phyloP scores from a whole-genome alignment of 2,888 invertebrate genomes.

The Gastracanthus pulcherrimus region DNA sequence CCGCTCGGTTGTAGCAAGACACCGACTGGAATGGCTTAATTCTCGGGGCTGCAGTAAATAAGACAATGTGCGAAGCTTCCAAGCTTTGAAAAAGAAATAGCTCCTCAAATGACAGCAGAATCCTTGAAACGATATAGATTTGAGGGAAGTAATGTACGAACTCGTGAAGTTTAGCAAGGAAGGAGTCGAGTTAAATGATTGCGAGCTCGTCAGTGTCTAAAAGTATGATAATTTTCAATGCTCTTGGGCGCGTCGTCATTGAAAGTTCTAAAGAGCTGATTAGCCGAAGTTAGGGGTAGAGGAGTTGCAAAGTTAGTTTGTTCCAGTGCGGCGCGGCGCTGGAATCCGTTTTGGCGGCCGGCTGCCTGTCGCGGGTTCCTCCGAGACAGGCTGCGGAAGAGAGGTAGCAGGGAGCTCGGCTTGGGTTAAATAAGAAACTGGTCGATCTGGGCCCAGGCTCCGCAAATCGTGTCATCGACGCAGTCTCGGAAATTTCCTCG shows the following conservation, averaged over 20 bases:
- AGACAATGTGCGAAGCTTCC: not conserved
- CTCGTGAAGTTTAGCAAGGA: too few relatives aligned
- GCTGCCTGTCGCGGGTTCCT: not conserved
- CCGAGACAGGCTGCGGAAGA: not conserved
- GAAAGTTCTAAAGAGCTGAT: too few relatives aligned
- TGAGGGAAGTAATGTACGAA: too few relatives aligned
- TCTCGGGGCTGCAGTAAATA: not conserved
- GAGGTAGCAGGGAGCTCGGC: not conserved
- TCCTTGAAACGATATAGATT: not conserved
- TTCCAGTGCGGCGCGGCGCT: not conserved
- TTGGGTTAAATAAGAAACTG: too few relatives aligned
- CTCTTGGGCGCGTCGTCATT: too few relatives aligned
- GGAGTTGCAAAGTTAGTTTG: too few relatives aligned
- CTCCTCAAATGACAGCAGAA: not conserved
- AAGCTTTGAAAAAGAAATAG: not conserved
- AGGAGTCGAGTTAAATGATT: too few relatives aligned
- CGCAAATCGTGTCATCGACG: conserved; percentile 27
- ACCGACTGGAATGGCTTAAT: too few relatives aligned
- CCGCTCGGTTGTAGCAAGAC: not conserved
- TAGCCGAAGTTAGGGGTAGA: too few relatives aligned
- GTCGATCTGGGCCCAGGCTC: not conserved
- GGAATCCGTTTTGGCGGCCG: not conserved
- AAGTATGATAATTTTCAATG: too few relatives aligned
- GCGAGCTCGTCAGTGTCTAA: too few relatives aligned
- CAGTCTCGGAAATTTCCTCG: conserved; percentile 32